phyloP scores from a whole-genome alignment of 2,888 invertebrate species.

The Caenorhabditis japonica region DNA sequence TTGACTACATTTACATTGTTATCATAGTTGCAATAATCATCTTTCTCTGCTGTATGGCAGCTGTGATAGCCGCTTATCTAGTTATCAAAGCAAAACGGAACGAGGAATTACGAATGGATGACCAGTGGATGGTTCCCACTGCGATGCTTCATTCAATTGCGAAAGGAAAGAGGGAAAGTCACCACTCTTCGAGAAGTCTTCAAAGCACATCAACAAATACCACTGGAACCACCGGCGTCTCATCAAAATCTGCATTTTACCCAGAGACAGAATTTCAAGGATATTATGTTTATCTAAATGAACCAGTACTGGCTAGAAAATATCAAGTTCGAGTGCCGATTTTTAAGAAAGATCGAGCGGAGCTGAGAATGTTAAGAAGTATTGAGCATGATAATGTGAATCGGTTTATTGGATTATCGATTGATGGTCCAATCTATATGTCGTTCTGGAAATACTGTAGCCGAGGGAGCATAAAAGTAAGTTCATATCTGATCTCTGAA shows the following conservation, averaged over 20 bases:
- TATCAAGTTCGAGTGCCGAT: slow-evolving; percentile 46
- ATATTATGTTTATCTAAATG: slow-evolving; percentile 48
- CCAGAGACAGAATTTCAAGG: slow-evolving; percentile 53
- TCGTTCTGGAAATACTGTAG: slow-evolving; percentile 73
- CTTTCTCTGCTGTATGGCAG: slow-evolving; percentile 42
- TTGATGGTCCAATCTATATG: slow-evolving; percentile 68
- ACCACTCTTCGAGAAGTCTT: slow-evolving; percentile 55
- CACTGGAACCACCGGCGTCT: slow-evolving; percentile 51
- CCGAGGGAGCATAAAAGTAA: slow-evolving; percentile 54
- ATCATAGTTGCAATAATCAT: slow-evolving; percentile 55
- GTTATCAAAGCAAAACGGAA: slow-evolving; percentile 37
- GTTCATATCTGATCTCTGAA: no score
- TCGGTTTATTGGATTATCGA: slow-evolving; percentile 70
- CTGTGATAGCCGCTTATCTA: slow-evolving; percentile 48
- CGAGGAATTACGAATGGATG: slow-evolving; percentile 37
- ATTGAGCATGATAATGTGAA: slow-evolving; percentile 75
- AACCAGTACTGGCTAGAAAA: slow-evolving; percentile 53
- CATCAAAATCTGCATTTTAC: slow-evolving; percentile 18
- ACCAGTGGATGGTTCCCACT: slow-evolving; percentile 43
- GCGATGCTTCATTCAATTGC: slow-evolving; percentile 35
- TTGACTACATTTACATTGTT: slow-evolving; percentile 61
- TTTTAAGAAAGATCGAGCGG: slow-evolving; percentile 40
- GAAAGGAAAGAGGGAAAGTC: slow-evolving; percentile 31
- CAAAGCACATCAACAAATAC: slow-evolving; percentile 58
- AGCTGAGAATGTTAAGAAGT: slow-evolving; percentile 61